A percentile compares a stretch with the other conserved stretches of the same genome.
These are phyloP conservation scores for Oscheius sp. DNA, from an alignment of 2,888 invertebrate genomes.

Conservation along the genomic window DNA sequence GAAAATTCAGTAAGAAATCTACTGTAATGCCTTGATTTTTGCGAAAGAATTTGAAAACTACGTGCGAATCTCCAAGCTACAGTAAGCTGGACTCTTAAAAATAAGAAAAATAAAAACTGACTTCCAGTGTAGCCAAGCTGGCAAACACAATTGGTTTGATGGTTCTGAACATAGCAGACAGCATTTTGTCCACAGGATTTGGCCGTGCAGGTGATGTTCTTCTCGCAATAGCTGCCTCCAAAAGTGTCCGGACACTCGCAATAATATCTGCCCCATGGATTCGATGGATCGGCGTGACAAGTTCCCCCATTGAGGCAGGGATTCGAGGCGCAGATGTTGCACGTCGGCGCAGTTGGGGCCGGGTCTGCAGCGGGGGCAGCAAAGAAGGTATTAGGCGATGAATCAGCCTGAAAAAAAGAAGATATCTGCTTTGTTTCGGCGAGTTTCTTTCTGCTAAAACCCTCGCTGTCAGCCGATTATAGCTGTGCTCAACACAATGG, in stretches of 20 bases:
- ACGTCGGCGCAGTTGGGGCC: slow-evolving; percentile 13
- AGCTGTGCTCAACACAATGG: too few relatives aligned
- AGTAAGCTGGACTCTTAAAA: too few relatives aligned
- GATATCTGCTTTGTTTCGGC: too few relatives aligned
- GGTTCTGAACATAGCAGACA: slow-evolving; percentile 53
- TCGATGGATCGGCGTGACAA: slow-evolving; percentile 39
- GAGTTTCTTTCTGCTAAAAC: too few relatives aligned
- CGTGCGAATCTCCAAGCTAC: too few relatives aligned
- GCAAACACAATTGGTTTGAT: slow-evolving; percentile 58
- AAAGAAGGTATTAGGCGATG: background rate
- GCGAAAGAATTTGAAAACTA: too few relatives aligned
- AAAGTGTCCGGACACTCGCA: slow-evolving; percentile 74
- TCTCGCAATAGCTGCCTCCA: slow-evolving; percentile 81
- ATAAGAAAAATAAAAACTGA: background rate
- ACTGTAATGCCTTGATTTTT: too few relatives aligned
- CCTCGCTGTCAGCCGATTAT: too few relatives aligned
- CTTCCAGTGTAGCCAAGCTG: slow-evolving; percentile 52
- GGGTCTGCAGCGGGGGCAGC: background rate
- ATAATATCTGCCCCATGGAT: slow-evolving; percentile 41
- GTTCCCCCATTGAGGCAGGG: slow-evolving; percentile 51
- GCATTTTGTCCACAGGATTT: slow-evolving; percentile 54
- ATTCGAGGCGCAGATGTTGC: slow-evolving; percentile 38
- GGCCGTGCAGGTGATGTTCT: slow-evolving; percentile 40
- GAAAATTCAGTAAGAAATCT: too few relatives aligned
- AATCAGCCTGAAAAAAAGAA: too few relatives aligned